A percentile compares a stretch with the other conserved stretches of the same genome.
Conservation (phyloP, 2,113 vertebrate genomes). For the Pluvianellus socialis region DNA sequence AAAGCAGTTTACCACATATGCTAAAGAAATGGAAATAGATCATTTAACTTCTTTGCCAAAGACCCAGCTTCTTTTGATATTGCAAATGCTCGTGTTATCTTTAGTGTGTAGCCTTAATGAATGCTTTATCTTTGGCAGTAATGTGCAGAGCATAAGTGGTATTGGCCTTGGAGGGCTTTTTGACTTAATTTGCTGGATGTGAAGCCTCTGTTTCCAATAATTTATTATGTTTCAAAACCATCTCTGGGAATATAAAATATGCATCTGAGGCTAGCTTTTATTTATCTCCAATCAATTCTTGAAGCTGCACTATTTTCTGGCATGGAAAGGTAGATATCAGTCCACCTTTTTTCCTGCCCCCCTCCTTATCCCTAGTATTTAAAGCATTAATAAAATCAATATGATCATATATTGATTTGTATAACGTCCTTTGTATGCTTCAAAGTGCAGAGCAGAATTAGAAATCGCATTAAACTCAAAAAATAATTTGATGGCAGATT, state of each 20-base stretch:
- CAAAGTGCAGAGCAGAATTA: not conserved
- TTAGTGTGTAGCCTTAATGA: conserved; percentile 54
- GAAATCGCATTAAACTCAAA: not conserved
- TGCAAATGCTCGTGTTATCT: conserved; percentile 8
- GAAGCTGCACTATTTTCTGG: not conserved
- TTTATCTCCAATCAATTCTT: conserved; percentile 49
- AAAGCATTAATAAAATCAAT: not conserved
- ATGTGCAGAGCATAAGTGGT: conserved; percentile 65
- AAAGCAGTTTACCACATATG: not conserved
- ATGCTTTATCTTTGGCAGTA: conserved; percentile 63
- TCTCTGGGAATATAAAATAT: conserved; percentile 58
- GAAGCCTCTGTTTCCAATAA: conserved; percentile 65
- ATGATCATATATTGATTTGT: conserved; percentile 11
- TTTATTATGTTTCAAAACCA: conserved; percentile 68
- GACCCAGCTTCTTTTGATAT: not conserved
- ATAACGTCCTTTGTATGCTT: not conserved
- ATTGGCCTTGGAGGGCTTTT: conserved; percentile 73
- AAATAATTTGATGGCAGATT: conserved; percentile 58
- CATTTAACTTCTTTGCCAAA: not conserved
- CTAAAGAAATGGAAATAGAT: not conserved
- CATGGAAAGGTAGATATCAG: not conserved
- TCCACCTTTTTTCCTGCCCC: not conserved
- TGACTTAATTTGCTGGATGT: conserved; percentile 76
- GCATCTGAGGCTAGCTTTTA: conserved; percentile 66
- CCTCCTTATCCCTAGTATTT: not conserved